Percentiles rank a stretch among this genome's conserved stretches.
Conservation (phyloP, 2,113 vertebrate genomes). For the Tautogolabrus adspersus region DNA sequence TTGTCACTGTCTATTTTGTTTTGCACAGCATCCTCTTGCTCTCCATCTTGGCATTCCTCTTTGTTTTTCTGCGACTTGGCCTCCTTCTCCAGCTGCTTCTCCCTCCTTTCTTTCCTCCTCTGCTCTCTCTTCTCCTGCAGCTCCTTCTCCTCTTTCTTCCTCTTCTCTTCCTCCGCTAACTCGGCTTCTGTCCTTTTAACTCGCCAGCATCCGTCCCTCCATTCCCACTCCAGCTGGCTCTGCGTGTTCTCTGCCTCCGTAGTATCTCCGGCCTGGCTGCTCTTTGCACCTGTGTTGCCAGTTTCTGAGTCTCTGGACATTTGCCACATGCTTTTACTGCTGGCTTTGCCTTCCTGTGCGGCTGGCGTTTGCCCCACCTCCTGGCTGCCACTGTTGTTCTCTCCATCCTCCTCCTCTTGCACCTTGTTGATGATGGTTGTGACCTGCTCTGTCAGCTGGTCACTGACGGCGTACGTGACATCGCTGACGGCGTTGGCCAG, state of each 20-base stretch:
- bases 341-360: conserved; percentile 43
- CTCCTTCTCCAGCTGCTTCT: conserved; percentile 68
- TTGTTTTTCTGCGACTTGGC: conserved; percentile 18
- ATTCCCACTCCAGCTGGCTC: conserved; percentile 76
- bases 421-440: conserved; percentile 89
- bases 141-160: conserved; percentile 68
- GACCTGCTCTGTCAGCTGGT: conserved; percentile 93
- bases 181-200: conserved; percentile 75
- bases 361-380: conserved; percentile 30
- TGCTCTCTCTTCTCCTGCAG: conserved; percentile 66
- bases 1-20: conserved; percentile 20
- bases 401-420: conserved; percentile 77
- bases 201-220: conserved; percentile 79
- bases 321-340: conserved; percentile 59
- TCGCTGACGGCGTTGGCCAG: conserved; percentile 89
- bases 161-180: conserved; percentile 72
- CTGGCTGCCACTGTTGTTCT: conserved; percentile 32
- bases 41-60: conserved; percentile 45
- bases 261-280: conserved; percentile 29
- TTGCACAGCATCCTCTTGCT: conserved; percentile 35
- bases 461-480: conserved; percentile 88
- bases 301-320: conserved; percentile 51
- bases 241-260: conserved; percentile 19
- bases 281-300: conserved; percentile 22
- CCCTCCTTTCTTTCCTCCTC: conserved; percentile 68